These are phyloP conservation scores for Drosophila mayri DNA, from an alignment of 1,140 invertebrate genomes.

Conservation along the genomic window DNA sequence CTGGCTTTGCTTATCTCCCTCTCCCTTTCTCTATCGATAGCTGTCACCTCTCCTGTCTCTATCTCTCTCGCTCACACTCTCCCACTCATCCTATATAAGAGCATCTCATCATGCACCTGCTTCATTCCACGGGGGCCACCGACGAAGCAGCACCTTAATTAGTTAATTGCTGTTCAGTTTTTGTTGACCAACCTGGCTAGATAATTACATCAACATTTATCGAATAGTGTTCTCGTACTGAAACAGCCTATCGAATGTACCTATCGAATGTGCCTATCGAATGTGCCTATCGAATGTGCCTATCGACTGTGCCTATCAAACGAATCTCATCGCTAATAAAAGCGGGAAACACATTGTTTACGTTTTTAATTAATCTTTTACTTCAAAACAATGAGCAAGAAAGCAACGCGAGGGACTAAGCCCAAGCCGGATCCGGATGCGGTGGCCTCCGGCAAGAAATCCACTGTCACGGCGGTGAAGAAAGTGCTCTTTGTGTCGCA, in stretches of 20 bases:
- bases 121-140: too few species aligned
- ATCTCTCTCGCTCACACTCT: too few species aligned
- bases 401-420: conserved; percentile 53
- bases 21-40: too few species aligned
- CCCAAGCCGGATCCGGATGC: conserved; percentile 66
- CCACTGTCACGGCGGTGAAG: conserved; percentile 38
- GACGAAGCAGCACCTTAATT: too few species aligned
- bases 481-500: conserved; percentile 73
- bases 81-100: too few species aligned
- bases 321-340: neutral
- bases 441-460: conserved; percentile 7
- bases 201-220: neutral
- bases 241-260: too few species aligned
- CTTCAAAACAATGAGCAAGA: conserved; percentile 60
- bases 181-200: too few species aligned
- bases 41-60: too few species aligned
- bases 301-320: neutral
- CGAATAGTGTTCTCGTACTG: neutral
- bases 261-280: conserved; percentile 8
- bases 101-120: too few species aligned
- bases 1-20: too few species aligned
- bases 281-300: neutral
- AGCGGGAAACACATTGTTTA: conserved; percentile 22
- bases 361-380: neutral
- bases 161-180: too few species aligned